These are phyloP conservation scores for Enteromius mattozi DNA, from an alignment of 2,797 vertebrate species.

Conservation along the genomic window DNA sequence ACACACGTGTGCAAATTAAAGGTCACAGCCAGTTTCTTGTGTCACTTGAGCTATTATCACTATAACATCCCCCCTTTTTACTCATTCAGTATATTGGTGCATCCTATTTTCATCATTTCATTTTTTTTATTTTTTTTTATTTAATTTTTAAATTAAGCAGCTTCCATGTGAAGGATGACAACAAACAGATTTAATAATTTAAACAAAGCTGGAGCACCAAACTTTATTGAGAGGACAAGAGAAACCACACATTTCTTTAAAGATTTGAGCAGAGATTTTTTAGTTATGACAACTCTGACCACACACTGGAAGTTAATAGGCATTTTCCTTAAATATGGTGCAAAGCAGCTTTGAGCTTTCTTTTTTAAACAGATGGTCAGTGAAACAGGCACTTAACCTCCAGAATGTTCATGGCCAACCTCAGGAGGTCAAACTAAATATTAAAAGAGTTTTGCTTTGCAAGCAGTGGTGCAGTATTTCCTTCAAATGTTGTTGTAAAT, in stretches of 20 bases:
- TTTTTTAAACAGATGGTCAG: neutral
- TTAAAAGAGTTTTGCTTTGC: neutral
- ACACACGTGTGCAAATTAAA: constrained; percentile 60
- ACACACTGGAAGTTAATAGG: neutral
- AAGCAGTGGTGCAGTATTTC: neutral
- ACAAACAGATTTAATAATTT: neutral
- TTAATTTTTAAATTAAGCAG: neutral
- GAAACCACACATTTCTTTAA: neutral
- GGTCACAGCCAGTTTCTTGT: constrained; percentile 70
- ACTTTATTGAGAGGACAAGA: neutral
- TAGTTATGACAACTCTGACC: neutral
- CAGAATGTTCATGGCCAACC: neutral
- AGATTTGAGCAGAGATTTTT: neutral
- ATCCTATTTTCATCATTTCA: neutral
- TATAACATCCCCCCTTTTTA: constrained; percentile 64
- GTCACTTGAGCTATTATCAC: constrained; percentile 68
- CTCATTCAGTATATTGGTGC: neutral
- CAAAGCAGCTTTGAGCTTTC: neutral
- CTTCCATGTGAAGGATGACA: neutral
- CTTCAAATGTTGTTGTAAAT: neutral
- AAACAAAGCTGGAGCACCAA: neutral
- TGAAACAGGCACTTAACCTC: neutral
- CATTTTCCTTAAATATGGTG: neutral
- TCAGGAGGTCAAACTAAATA: neutral
- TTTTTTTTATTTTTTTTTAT: neutral